Evolutionary conservation across 2,113 vertebrate species (phyloP).

Genomic region (Gallinago undulata): DNA sequence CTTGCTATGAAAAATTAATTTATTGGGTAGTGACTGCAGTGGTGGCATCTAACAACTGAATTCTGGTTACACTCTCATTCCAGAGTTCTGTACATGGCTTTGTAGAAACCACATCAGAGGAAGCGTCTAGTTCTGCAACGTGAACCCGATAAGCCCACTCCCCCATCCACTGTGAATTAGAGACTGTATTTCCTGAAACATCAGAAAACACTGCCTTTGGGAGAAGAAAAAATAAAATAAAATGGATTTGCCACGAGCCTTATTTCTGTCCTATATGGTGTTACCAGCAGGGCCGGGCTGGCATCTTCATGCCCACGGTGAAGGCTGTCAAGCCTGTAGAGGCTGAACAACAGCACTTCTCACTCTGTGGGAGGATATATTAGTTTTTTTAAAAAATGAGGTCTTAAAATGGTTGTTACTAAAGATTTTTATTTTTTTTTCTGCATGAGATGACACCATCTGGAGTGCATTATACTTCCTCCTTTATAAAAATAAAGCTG

Average conservation of each 20-base stretch:
- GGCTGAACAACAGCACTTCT: neutral
- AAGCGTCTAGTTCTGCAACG: neutral
- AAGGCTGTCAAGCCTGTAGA: neutral
- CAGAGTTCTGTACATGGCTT: neutral
- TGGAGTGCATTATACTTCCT: constrained; percentile 67
- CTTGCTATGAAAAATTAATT: neutral
- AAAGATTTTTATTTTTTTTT: constrained; percentile 18
- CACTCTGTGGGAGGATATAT: neutral
- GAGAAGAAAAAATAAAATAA: neutral
- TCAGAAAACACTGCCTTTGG: neutral
- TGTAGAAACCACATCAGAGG: neutral
- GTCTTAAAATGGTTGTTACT: constrained; percentile 58
- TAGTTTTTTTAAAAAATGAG: constrained; percentile 4
- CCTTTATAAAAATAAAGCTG: constrained; percentile 60
- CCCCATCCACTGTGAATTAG: neutral
- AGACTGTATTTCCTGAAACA: neutral
- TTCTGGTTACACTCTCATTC: neutral
- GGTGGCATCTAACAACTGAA: neutral
- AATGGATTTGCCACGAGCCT: neutral
- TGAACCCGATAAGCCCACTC: neutral
- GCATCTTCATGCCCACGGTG: neutral
- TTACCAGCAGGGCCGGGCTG: neutral
- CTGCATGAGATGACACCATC: constrained; percentile 62
- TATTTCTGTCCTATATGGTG: neutral
- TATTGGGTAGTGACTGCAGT: neutral